Conservation (phyloP, 1,140 invertebrate genomes). For the Dermatophagoides farinae region DNA sequence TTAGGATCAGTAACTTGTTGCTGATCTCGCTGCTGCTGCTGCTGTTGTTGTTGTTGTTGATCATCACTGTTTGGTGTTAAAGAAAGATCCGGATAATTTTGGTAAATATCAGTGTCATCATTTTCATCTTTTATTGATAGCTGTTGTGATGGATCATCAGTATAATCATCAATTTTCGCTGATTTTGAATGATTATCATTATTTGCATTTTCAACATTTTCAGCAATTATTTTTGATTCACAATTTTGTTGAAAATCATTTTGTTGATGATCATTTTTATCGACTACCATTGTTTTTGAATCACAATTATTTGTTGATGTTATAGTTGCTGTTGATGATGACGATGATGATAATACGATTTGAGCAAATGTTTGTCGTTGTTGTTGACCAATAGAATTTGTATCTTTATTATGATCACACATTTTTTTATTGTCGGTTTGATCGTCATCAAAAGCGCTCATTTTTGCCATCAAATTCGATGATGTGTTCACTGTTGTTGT, state of each 20-base stretch:
- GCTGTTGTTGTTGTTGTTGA: not conserved
- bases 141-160: not conserved
- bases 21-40: not conserved
- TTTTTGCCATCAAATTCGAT: not conserved
- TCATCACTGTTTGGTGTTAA: not conserved
- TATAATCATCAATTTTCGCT: not conserved
- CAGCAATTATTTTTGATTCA: not conserved
- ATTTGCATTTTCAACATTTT: not conserved
- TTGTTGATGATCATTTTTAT: not conserved
- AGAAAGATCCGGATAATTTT: constrained; percentile 1
- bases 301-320: not conserved
- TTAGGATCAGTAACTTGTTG: not conserved
- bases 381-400: not conserved
- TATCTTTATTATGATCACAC: not conserved
- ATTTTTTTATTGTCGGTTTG: not conserved
- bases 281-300: not conserved
- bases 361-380: not conserved
- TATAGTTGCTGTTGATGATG: not conserved
- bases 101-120: not conserved
- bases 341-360: not conserved
- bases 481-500: not conserved
- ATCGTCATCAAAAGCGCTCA: not conserved
- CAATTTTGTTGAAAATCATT: not conserved
- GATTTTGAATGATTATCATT: not conserved
- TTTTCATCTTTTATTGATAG: not conserved